Base-by-base conservation (phyloP, 2,113 vertebrate species). In the Rostratula benghalensis region DNA sequence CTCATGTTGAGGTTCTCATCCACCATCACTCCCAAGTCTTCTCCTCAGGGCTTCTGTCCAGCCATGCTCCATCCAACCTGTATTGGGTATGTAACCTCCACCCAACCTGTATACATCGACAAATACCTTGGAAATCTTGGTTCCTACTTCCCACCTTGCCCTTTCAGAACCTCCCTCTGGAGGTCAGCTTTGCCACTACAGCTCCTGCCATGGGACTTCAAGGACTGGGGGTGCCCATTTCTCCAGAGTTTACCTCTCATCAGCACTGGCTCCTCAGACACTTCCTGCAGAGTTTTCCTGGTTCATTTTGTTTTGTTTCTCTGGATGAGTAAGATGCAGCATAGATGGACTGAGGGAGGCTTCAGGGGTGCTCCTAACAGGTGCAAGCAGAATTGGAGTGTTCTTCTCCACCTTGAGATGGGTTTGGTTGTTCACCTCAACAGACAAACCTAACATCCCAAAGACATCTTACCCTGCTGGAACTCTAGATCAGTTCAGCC, bases 321-420 rank as follows among this genome's bases (percentile, higher is more conserved):
- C 54, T 54, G 33, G 28, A 22, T 59, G 48, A 41, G 22, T 28
- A 37, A 60, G 50, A 50, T 23, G n/a, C 43, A 41, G 37, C 10
- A 19, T 1, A 5, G 0, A 0, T 1, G 6, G 0, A 0, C 30
- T 28, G 50, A 54, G 33, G 24, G 13, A 30, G 3, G 19, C 57
- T 57, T 68, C 4, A n/a, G 33, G 28, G 9, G 28, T 67, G 53
- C 48, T 69, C 14, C 68, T 75, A 56, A 30, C 21, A 20, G 1
- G 10, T 27, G 37, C 41, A 43, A 73, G 57, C 15, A 35, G 71
- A 76, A 73, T 48, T 30, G 19, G 43, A 33, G 18, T 14, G 37
- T 56, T 65, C 48, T 56, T 65, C 48, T 88, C 28, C 24, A 16
- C 35, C 22, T 45, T 13, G 22, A 85, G 12, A 61, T 24, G 24